Conservation (phyloP, 2,797 vertebrate species). For the Lithobates pipiens region DNA sequence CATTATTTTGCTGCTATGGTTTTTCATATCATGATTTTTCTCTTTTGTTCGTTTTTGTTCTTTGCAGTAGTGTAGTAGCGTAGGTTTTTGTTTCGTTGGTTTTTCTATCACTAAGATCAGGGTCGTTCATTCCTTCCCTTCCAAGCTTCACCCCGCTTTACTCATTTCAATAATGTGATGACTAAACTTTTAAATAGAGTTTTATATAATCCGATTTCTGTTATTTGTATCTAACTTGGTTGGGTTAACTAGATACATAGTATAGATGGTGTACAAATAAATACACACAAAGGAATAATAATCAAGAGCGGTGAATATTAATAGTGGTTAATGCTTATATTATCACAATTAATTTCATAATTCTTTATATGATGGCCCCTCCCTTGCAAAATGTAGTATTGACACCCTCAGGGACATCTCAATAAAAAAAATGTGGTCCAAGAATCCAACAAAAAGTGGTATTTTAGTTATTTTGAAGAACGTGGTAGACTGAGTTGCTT, state of each 20-base stretch:
- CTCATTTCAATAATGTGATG: background rate
- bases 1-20: background rate
- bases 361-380: too few species aligned
- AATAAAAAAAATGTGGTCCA: too few species aligned
- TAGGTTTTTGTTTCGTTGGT: slow-evolving; percentile 7
- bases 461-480: too few species aligned
- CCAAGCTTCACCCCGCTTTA: background rate
- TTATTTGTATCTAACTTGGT: background rate
- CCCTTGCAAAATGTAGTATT: too few species aligned
- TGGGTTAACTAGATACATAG: background rate
- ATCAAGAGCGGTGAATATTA: too few species aligned
- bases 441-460: too few species aligned
- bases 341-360: too few species aligned
- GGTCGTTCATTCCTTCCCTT: background rate
- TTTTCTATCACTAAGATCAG: background rate
- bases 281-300: too few species aligned
- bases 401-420: too few species aligned
- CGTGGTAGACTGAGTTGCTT: too few species aligned
- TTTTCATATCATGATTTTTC: background rate
- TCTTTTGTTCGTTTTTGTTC: background rate
- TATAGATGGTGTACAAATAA: too few species aligned
- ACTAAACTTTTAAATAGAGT: background rate
- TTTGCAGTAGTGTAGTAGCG: slow-evolving; percentile 9
- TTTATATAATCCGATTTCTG: slow-evolving; percentile 8
- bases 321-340: too few species aligned